A percentile compares a stretch with the other conserved stretches of the same genome.
Evolutionary conservation across 1,140 invertebrate genomes (phyloP).

Genomic region (Rhyacophila brunnea): DNA sequence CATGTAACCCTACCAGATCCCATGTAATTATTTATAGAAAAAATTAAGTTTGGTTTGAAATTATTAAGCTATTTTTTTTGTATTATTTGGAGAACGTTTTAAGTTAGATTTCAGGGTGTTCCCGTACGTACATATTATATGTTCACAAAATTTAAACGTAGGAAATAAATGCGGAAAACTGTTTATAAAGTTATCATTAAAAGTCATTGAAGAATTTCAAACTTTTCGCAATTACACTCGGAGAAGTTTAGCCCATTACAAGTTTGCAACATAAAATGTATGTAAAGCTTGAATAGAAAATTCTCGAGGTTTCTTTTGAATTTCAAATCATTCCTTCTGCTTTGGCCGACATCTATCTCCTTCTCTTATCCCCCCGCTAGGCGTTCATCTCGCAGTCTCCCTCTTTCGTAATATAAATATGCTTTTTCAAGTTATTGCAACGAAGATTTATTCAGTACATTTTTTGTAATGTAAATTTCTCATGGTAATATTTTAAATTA

Average conservation of each 20-base stretch:
- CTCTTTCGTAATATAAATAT: constrained; percentile 33
- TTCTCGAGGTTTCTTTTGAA: constrained; percentile 35
- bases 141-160: no score
- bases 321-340: constrained; percentile 33
- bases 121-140: no score
- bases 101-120: no score
- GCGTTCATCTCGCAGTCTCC: constrained; percentile 2
- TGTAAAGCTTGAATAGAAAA: constrained; percentile 35
- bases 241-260: constrained; percentile 20
- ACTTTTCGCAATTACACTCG: constrained; percentile 25
- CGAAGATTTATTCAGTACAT: constrained; percentile 35
- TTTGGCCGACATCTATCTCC: constrained; percentile 3
- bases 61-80: no score
- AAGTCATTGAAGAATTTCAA: background rate
- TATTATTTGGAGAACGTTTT: no score
- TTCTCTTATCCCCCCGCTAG: background rate
- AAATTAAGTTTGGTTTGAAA: no score
- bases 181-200: no score
- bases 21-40: no score
- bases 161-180: no score
- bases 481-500: constrained; percentile 29
- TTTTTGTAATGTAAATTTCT: constrained; percentile 34
- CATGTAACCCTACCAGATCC: no score
- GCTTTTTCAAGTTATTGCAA: constrained; percentile 32
- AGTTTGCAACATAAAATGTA: constrained; percentile 28